A percentile compares a stretch with the other conserved stretches of the same genome.
Evolutionary conservation across 2,888 invertebrate genomes (phyloP).

Genomic region (Callosobruchus maculatus): DNA sequence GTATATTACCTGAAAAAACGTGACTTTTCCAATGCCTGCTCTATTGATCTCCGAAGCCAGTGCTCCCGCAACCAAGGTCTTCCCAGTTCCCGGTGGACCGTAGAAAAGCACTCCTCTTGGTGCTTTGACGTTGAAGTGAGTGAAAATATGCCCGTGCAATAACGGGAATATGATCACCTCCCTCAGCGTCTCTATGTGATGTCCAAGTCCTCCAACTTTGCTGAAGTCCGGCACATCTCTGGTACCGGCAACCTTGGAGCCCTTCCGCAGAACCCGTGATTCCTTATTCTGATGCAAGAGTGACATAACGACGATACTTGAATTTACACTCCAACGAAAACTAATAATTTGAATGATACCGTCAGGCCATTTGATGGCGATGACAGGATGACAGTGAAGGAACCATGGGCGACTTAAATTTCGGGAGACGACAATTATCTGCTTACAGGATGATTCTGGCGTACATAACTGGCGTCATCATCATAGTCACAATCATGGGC

Average conservation of each 20-base stretch:
- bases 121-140: constrained; percentile 43
- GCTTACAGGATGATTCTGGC: too few species aligned
- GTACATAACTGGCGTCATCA: too few species aligned
- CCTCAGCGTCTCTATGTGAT: constrained; percentile 40
- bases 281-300: constrained; percentile 24
- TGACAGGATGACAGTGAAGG: too few species aligned
- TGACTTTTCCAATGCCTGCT: constrained; percentile 40
- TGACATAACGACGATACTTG: constrained; percentile 19
- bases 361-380: neutral
- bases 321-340: neutral
- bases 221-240: constrained; percentile 38
- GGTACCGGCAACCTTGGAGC: constrained; percentile 6
- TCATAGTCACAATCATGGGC: too few species aligned
- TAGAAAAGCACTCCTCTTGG: constrained; percentile 45
- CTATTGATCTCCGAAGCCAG: constrained; percentile 43
- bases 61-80: constrained; percentile 45
- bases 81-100: constrained; percentile 47
- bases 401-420: too few species aligned
- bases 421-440: too few species aligned
- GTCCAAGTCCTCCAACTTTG: constrained; percentile 41
- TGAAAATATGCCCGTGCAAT: constrained; percentile 41
- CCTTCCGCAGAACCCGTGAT: constrained; percentile 11
- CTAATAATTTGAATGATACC: neutral
- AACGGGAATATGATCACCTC: constrained; percentile 44
- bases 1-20: constrained; percentile 34